phyloP scores from a whole-genome alignment of 1,140 invertebrate species.

The Neodiprion pinetum region DNA sequence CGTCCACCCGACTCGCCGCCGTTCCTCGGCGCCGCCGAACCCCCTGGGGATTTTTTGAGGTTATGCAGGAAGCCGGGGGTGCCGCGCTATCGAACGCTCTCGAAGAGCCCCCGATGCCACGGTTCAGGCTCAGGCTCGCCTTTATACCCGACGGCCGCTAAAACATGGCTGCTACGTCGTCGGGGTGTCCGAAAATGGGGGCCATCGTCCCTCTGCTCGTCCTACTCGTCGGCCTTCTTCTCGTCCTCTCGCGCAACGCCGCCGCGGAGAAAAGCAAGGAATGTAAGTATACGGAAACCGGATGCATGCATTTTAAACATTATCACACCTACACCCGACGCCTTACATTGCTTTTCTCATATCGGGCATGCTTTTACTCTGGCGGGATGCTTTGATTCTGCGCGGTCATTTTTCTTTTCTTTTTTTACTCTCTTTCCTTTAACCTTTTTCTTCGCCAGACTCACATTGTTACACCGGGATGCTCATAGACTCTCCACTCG shows the following conservation, averaged over 20 bases:
- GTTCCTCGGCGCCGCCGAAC: slow-evolving; percentile 9
- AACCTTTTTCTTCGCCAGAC: too few relatives aligned
- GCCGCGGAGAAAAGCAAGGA: slow-evolving; percentile 47
- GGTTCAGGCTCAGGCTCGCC: too few relatives aligned
- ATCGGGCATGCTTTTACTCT: too few relatives aligned
- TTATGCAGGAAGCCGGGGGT: slow-evolving; percentile 6
- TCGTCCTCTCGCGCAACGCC: slow-evolving; percentile 33
- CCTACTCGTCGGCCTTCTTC: slow-evolving; percentile 14
- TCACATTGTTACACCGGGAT: too few relatives aligned
- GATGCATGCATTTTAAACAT: not conserved
- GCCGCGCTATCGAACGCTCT: not conserved
- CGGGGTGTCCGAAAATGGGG: slow-evolving; percentile 28
- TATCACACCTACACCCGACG: not conserved
- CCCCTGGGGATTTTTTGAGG: slow-evolving; percentile 28
- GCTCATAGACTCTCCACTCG: too few relatives aligned
- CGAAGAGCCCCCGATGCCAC: not conserved
- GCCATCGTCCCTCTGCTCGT: slow-evolving; percentile 19
- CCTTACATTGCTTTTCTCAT: too few relatives aligned
- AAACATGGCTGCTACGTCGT: slow-evolving; percentile 46
- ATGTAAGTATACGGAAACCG: slow-evolving; percentile 42
- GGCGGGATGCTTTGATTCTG: too few relatives aligned
- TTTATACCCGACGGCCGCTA: slow-evolving; percentile 12
- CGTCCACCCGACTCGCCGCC: too few relatives aligned
- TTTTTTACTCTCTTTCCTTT: too few relatives aligned
- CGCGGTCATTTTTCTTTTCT: too few relatives aligned